These are phyloP conservation scores for Zaprionus inermis DNA, from an alignment of 1,140 invertebrate species.

Conservation along the genomic window DNA sequence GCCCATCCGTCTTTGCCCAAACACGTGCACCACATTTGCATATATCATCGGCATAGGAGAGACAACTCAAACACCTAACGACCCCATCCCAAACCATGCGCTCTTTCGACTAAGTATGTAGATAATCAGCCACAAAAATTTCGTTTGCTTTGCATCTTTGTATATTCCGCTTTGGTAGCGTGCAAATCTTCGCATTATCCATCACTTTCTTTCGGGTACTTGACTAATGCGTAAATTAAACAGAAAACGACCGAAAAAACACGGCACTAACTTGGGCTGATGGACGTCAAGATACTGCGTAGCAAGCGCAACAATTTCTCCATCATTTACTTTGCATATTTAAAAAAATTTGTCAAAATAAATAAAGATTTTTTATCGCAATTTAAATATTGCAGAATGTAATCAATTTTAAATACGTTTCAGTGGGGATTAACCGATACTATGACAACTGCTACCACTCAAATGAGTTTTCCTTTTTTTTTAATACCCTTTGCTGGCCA, in stretches of 20 bases:
- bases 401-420: too few species aligned
- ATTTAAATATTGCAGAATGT: too few species aligned
- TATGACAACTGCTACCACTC: background rate
- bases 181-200: conserved; percentile 68
- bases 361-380: too few species aligned
- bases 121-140: conserved; percentile 59
- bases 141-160: conserved; percentile 65
- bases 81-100: conserved; percentile 32
- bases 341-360: too few species aligned
- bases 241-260: conserved; percentile 36
- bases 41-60: conserved; percentile 44
- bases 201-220: conserved; percentile 76
- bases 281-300: conserved; percentile 11
- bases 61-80: conserved; percentile 12
- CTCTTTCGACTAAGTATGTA: conserved; percentile 44
- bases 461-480: background rate
- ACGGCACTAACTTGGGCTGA: background rate
- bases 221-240: conserved; percentile 78
- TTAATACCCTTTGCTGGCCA: background rate
- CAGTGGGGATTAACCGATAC: background rate
- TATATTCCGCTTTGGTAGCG: conserved; percentile 54
- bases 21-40: conserved; percentile 64
- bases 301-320: background rate
- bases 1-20: conserved; percentile 49
- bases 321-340: background rate